Conservation (phyloP, 2,113 vertebrate genomes). For the Megaceryle torquata region DNA sequence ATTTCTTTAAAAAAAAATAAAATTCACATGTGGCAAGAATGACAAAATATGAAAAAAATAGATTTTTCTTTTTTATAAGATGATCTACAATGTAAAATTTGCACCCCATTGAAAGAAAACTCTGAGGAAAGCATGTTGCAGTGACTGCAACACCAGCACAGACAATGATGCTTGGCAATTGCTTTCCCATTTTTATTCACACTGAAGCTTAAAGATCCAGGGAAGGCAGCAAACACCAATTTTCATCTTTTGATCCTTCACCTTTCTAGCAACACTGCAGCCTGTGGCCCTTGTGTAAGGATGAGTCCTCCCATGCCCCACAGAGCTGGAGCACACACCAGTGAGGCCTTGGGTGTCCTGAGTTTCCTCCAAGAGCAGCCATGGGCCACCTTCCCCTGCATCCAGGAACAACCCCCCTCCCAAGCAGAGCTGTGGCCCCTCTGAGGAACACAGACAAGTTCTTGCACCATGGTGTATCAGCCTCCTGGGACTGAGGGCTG, state of each 20-base stretch:
- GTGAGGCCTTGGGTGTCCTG: accelerated
- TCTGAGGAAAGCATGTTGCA: neutral
- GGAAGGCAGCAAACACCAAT: neutral
- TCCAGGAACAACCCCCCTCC: neutral
- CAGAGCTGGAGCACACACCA: accelerated
- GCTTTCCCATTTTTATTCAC: neutral
- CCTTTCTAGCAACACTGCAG: neutral
- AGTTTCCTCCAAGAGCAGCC: neutral
- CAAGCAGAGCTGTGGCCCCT: accelerated
- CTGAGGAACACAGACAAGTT: neutral
- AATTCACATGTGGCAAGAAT: neutral
- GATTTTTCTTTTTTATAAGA: neutral
- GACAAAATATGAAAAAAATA: neutral
- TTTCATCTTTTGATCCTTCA: neutral
- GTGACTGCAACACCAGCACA: neutral
- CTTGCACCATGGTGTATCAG: accelerated
- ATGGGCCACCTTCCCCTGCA: neutral
- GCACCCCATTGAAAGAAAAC: neutral
- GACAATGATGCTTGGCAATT: neutral
- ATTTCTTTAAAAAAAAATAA: neutral
- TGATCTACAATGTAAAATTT: neutral
- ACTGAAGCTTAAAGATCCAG: neutral
- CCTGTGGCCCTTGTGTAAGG: neutral
- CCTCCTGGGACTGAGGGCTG: neutral
- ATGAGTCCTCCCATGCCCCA: neutral